phyloP scores from a whole-genome alignment of 2,797 vertebrate genomes.

The Ctenopoma multispine region DNA sequence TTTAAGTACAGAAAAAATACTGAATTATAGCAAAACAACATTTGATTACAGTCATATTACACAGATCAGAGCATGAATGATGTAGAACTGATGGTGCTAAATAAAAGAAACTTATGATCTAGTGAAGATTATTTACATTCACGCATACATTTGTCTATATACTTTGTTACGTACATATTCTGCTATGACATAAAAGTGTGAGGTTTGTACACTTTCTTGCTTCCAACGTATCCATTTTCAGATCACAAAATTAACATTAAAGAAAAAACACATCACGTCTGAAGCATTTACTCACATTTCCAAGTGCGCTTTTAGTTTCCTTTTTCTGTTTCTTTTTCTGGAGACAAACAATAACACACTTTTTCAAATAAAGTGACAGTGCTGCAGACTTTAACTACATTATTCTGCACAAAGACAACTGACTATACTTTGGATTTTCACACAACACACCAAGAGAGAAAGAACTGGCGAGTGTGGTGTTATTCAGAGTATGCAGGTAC shows the following conservation, averaged over 20 bases:
- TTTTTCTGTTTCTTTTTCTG: slow-evolving; percentile 80
- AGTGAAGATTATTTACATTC: too few relatives aligned
- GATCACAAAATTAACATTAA: neutral
- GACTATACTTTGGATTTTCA: neutral
- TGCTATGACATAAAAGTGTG: too few relatives aligned
- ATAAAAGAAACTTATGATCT: neutral
- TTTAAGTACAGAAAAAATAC: neutral
- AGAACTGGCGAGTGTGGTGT: too few relatives aligned
- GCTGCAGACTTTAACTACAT: neutral
- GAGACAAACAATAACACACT: slow-evolving; percentile 3
- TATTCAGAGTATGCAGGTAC: slow-evolving; percentile 32
- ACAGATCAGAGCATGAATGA: neutral
- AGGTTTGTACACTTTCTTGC: too few relatives aligned
- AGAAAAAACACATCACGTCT: neutral
- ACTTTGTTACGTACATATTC: too few relatives aligned
- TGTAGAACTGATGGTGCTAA: neutral
- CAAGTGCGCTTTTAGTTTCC: slow-evolving; percentile 65
- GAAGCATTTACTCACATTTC: slow-evolving; percentile 82
- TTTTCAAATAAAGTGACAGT: neutral
- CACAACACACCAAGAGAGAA: too few relatives aligned
- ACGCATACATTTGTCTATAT: too few relatives aligned
- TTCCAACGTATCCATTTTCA: too few relatives aligned
- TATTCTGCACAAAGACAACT: neutral
- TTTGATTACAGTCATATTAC: neutral
- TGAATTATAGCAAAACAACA: neutral